phyloP scores from a whole-genome alignment of 35 echinoderm and acorn worm genomes.

The Anneissia japonica region DNA sequence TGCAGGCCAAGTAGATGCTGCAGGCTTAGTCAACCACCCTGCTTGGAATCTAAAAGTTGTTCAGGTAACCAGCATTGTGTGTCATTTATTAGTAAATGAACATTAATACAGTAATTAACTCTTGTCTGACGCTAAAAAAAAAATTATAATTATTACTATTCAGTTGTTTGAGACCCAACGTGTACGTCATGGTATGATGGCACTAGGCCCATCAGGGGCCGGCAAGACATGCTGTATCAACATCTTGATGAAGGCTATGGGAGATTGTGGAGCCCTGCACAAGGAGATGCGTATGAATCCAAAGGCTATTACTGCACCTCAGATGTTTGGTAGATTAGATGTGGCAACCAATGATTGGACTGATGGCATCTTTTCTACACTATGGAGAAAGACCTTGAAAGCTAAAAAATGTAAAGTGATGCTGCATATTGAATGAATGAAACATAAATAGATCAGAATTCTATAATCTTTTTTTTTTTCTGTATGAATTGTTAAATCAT shows the following conservation, averaged over 20 bases:
- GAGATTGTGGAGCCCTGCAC: constrained; percentile 80
- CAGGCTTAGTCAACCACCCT: constrained; percentile 84
- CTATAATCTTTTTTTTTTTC: too few species aligned
- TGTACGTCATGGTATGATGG: constrained; percentile 97
- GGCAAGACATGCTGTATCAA: constrained; percentile 89
- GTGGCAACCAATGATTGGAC: constrained; percentile 96
- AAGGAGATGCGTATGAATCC: constrained; percentile 93
- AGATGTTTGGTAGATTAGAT: constrained; percentile 95
- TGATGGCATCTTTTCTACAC: constrained; percentile 94
- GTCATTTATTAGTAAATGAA: too few species aligned
- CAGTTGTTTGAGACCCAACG: constrained; percentile 92
- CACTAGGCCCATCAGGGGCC: constrained; percentile 76
- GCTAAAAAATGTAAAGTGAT: constrained; percentile 74
- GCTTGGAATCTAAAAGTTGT: constrained; percentile 99
- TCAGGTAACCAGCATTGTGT: constrained; percentile 56
- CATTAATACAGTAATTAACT: too few species aligned
- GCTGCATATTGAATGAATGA: too few species aligned
- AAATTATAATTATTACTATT: not conserved
- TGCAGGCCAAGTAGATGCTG: constrained; percentile 52
- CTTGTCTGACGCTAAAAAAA: too few species aligned
- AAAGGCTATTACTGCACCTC: constrained; percentile 91
- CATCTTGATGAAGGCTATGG: constrained; percentile 97
- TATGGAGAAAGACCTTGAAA: constrained; percentile 91
- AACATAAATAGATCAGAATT: too few species aligned
- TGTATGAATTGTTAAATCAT: too few species aligned